Percentiles rank a stretch among this genome's conserved stretches.
phyloP scores from a whole-genome alignment of 2,888 invertebrate genomes.

The Tuta absoluta region DNA sequence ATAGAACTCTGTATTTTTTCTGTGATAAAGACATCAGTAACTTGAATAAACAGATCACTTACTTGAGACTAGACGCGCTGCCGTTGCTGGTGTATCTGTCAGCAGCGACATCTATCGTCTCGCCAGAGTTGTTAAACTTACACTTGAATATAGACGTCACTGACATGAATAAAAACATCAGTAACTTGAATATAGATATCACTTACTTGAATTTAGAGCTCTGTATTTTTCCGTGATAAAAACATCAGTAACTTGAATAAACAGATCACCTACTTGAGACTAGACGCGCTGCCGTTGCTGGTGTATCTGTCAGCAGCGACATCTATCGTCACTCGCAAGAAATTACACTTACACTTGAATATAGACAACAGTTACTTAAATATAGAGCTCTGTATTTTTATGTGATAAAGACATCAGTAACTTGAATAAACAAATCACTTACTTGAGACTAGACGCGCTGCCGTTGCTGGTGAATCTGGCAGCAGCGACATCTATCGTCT shows the following conservation, averaged over 20 bases:
- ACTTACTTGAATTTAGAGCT: too few species aligned
- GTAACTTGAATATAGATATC: too few species aligned
- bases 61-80: constrained; percentile 85
- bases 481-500: too few species aligned
- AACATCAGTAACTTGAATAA: too few species aligned
- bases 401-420: too few species aligned
- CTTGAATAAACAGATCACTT: constrained; percentile 36
- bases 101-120: constrained; percentile 90
- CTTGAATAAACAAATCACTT: constrained; percentile 36
- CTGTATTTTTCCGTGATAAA: too few species aligned
- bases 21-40: too few species aligned
- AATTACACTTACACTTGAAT: constrained; percentile 97
- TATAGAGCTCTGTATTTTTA: too few species aligned
- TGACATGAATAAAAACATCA: too few species aligned
- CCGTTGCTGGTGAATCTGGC: constrained; percentile 91
- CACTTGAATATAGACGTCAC: constrained; percentile 95
- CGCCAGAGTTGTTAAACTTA: constrained; percentile 97
- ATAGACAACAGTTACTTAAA: too few species aligned
- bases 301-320: constrained; percentile 89
- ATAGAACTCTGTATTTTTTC: too few species aligned
- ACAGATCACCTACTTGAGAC: constrained; percentile 78
- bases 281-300: constrained; percentile 88
- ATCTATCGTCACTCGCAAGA: constrained; percentile 93
- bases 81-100: constrained; percentile 90
- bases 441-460: constrained; percentile 85